A percentile compares a stretch with the other conserved stretches of the same genome.
Conservation (phyloP, 2,797 vertebrate genomes). For the Amniataba percoides region DNA sequence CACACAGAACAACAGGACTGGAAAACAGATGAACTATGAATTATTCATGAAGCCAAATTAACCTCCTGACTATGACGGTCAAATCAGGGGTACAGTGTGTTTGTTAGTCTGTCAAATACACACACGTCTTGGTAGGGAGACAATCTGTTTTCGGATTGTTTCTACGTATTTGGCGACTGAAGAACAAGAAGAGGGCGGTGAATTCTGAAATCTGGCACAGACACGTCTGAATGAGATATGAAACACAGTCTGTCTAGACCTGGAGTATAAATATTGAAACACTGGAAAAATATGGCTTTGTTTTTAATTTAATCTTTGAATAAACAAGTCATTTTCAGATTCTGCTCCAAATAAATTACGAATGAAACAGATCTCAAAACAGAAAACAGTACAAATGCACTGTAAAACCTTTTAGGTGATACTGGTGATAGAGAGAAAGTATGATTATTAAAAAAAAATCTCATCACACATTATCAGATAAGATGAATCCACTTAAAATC, state of each 20-base stretch:
- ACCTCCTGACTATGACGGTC: neutral
- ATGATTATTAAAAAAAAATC: neutral
- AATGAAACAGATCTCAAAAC: neutral
- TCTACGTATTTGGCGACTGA: neutral
- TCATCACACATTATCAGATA: neutral
- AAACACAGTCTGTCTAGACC: neutral
- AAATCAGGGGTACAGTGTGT: neutral
- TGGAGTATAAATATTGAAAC: neutral
- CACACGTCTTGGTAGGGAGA: neutral
- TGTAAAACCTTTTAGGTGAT: neutral
- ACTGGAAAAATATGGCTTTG: neutral
- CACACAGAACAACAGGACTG: constrained; percentile 33
- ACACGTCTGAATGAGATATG: neutral
- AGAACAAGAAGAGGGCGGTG: neutral
- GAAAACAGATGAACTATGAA: neutral
- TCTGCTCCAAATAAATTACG: neutral
- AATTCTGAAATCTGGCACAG: neutral
- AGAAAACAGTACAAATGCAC: neutral
- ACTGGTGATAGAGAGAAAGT: neutral
- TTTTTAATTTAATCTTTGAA: constrained; percentile 13
- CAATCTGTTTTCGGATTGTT: neutral
- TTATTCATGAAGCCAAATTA: neutral
- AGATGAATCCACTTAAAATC: neutral
- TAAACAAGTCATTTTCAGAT: neutral
- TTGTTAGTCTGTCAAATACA: neutral